Base-by-base conservation (phyloP, 2,797 vertebrate genomes). In the Tapera naevia region DNA sequence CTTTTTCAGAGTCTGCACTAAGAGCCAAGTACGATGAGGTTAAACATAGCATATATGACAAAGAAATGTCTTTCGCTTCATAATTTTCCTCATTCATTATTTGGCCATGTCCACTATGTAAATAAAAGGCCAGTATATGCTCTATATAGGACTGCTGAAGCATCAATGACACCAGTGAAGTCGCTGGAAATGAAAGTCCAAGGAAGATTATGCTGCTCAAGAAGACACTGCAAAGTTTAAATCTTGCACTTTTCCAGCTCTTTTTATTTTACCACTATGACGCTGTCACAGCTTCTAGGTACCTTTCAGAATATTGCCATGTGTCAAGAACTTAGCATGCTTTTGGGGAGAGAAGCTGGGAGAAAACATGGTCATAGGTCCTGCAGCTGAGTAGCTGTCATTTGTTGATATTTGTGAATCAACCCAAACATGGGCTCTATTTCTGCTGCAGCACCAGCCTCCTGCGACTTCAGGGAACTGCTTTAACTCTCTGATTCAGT, bases 331-430 rank as follows among this genome's bases (percentile, higher is more conserved):
- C 21, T 33, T 83, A 91, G 54, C 73, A 72, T 23, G 88, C 15
- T 80, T 86, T 45, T 43, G 66, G 23, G n/a, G 58, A 72, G n/a
- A 79, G 11, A 93, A 75, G 62, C 80, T 3, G 1, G 43, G 18
- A 43, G 21, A 75, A 89, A 94, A 74, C 4, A 8, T 37, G 25
- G 56, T 13, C 76, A 53, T 19, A 62, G 39, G 73, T 88, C 65
- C 86, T 83, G 72, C 83, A 86, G 70, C 37, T 69, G 43, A 84
- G 66, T 58, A 95, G 73, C 39, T 94, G 80, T 32, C 80, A 62
- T 93, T 73, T 88, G 86, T 69, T 80, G 91, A 74, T 50, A 69
- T 88, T 86, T 83, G 57, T 80, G 66, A 80, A 86, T 86, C 82
- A 88, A 35, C 35, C 18, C 45, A 80, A 86, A 80, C 48, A 27